Base-by-base conservation (phyloP, 2,797 vertebrate genomes). In the Petrocephalus sullivani region DNA sequence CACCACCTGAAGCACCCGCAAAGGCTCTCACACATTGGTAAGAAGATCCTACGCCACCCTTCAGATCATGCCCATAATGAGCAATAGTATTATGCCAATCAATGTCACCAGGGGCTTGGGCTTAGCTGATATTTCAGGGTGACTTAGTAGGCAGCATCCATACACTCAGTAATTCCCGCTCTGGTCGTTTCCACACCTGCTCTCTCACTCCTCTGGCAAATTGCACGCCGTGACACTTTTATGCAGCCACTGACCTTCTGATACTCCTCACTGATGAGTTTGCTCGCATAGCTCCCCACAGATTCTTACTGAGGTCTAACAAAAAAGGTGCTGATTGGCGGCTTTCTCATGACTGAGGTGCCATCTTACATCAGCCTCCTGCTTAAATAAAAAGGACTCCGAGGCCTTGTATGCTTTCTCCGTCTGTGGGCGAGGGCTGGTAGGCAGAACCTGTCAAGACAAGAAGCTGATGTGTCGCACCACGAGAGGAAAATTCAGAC, bases 281-380 rank as follows among this genome's bases (percentile, higher is more conserved):
- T 78, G 71, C 33, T 46, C 41, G 14, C 33, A 14, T 46, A 46
- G 71, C 71, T 78, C 71, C 71, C 71, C 37, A 9, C 71, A 78
- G 37, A 46, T 78, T 78, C 71, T 16, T 12, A 46, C 71, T 19
- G 37, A 46, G 16, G 71, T 46, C 33, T 78, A 14, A 78, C 71
- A n/a, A 78, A 78, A 78, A 78, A 78, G 71, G 71, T 78, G 71
- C 71, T 46, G 71, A 78, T 78, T 78, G 71, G 37, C 71, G 14
- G 37, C 33, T 78, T 41, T 78, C 71, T 78, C 71, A 7, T 78
- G 71, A 78, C 7, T 14, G 6, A n/a, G 7, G 71, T 78, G 71
- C 71, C 71, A 41, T 78, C 71, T 46, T 78, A n/a, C 71, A 78
- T 46, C 71, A 78, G 33, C 71, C 37, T 41, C 37, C 71, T 12